These are phyloP conservation scores for Polydrusus tereticollis DNA, from an alignment of 2,888 invertebrate species.

Conservation along the genomic window DNA sequence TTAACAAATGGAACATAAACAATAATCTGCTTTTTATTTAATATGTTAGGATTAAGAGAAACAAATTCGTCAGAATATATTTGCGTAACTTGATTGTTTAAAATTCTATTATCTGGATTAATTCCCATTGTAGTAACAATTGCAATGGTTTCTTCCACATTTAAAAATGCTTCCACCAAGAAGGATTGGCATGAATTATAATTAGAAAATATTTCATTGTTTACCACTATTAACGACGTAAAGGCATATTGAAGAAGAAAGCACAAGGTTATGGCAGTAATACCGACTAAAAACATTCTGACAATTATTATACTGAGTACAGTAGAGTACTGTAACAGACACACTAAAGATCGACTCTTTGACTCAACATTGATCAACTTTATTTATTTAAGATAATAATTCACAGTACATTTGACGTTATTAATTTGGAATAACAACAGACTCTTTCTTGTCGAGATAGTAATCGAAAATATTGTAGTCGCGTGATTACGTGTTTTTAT, in stretches of 20 bases:
- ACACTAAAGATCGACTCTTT: too few species aligned
- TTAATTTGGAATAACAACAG: too few species aligned
- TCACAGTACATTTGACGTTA: too few species aligned
- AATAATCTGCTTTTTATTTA: not conserved
- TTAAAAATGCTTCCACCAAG: not conserved
- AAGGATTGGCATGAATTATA: not conserved
- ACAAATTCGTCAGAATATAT: not conserved
- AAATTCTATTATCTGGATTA: not conserved
- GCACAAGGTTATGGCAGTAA: not conserved
- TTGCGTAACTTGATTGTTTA: not conserved
- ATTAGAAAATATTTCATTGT: not conserved
- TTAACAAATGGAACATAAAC: not conserved
- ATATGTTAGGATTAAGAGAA: not conserved
- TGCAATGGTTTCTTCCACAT: not conserved
- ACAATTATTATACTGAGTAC: not conserved
- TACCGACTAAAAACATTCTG: not conserved
- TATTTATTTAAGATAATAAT: too few species aligned
- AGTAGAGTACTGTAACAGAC: too few species aligned
- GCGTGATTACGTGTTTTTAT: too few species aligned
- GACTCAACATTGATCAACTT: too few species aligned
- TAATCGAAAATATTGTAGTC: too few species aligned
- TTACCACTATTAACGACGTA: not conserved
- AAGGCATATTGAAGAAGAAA: not conserved
- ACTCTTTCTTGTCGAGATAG: too few species aligned
- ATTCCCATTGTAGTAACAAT: not conserved